A percentile compares a stretch with the other conserved stretches of the same genome.
phyloP scores from a whole-genome alignment of 1,140 invertebrate genomes.

The Plectrocnemia conspersa region DNA sequence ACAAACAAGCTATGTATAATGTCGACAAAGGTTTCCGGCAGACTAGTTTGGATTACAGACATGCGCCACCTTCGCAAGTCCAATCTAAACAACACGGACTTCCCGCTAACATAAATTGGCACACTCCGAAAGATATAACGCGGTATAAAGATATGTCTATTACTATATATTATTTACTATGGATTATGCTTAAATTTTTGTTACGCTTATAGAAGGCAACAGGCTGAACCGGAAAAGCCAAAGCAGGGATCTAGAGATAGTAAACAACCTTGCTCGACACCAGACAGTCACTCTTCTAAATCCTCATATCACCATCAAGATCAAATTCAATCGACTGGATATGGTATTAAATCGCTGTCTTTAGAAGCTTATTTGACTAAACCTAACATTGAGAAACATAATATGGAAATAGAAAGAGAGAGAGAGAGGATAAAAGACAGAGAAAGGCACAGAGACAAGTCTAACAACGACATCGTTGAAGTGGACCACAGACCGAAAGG shows the following conservation, averaged over 20 bases:
- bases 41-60: slow-evolving; percentile 47
- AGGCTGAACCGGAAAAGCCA: slow-evolving; percentile 48
- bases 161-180: slow-evolving; percentile 1
- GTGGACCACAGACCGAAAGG: slow-evolving; percentile 18
- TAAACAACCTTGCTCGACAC: slow-evolving; percentile 32
- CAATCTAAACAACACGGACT: slow-evolving; percentile 19
- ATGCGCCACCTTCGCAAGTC: slow-evolving; percentile 36
- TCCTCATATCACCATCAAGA: slow-evolving; percentile 32
- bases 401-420: slow-evolving; percentile 47
- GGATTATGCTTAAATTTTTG: neutral
- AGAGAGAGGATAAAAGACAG: slow-evolving; percentile 35
- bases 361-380: slow-evolving; percentile 52
- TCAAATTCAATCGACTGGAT: slow-evolving; percentile 18
- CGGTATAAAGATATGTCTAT: slow-evolving; percentile 37
- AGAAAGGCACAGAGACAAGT: slow-evolving; percentile 17
- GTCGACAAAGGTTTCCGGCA: slow-evolving; percentile 50
- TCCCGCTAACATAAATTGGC: slow-evolving; percentile 40
- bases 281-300: slow-evolving; percentile 33
- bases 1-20: slow-evolving; percentile 50
- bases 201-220: slow-evolving; percentile 41
- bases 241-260: slow-evolving; percentile 37
- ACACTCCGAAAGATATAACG: slow-evolving; percentile 46
- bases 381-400: slow-evolving; percentile 51
- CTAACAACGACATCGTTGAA: slow-evolving; percentile 26
- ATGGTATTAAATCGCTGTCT: slow-evolving; percentile 37